A percentile compares a stretch with the other conserved stretches of the same genome.
phyloP scores from a whole-genome alignment of 2,113 vertebrate genomes.

The Sander vitreus region DNA sequence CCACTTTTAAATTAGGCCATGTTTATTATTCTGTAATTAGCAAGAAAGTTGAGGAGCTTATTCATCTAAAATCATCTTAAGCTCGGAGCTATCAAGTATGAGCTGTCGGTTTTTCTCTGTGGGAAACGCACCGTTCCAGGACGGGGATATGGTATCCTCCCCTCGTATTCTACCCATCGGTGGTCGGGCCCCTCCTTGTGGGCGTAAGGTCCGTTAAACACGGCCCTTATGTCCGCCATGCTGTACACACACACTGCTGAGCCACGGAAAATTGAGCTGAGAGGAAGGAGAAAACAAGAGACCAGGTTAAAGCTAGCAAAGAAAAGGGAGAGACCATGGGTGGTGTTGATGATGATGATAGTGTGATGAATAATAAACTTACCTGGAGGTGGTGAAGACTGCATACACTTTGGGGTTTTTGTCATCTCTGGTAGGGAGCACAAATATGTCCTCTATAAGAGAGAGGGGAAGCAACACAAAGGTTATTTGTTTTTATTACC shows the following conservation, averaged over 20 bases:
- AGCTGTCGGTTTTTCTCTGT: neutral
- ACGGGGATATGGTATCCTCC: slow-evolving; percentile 93
- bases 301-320: neutral
- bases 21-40: slow-evolving; percentile 58
- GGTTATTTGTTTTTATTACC: neutral
- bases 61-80: neutral
- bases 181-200: slow-evolving; percentile 97
- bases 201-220: slow-evolving; percentile 95
- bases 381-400: slow-evolving; percentile 98
- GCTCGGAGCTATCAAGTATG: neutral
- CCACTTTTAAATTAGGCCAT: slow-evolving; percentile 8
- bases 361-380: slow-evolving; percentile 10
- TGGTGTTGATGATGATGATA: slow-evolving; percentile 3
- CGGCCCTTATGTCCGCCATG: slow-evolving; percentile 95
- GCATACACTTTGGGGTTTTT: slow-evolving; percentile 94
- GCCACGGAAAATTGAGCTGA: slow-evolving; percentile 96
- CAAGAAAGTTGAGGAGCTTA: neutral
- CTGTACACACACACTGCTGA: slow-evolving; percentile 98
- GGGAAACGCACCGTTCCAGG: slow-evolving; percentile 89
- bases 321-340: neutral
- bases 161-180: slow-evolving; percentile 96
- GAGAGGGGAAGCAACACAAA: neutral
- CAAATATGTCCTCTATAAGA: slow-evolving; percentile 92
- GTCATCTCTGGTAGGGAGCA: slow-evolving; percentile 94
- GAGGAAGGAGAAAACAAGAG: slow-evolving; percentile 25